Percentiles rank a stretch among this genome's conserved stretches.
Conservation (phyloP, 1,140 invertebrate species). For the Ctenoplectra terminalis region DNA sequence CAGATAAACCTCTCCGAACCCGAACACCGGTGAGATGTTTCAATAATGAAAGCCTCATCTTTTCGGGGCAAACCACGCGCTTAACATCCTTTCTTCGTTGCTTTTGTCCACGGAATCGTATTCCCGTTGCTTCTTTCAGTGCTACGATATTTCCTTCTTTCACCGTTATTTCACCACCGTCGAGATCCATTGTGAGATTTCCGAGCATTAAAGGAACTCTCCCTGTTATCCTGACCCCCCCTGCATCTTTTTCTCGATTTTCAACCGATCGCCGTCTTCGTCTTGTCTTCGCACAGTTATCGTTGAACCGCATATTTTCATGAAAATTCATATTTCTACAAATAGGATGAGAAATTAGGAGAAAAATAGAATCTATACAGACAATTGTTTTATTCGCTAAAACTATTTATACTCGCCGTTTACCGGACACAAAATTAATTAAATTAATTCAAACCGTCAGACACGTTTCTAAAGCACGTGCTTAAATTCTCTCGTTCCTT, state of each 20-base stretch:
- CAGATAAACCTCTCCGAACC: neutral
- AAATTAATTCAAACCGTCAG: neutral
- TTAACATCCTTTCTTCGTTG: slow-evolving; percentile 37
- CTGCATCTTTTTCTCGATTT: slow-evolving; percentile 24
- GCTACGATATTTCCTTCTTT: slow-evolving; percentile 25
- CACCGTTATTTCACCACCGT: slow-evolving; percentile 31
- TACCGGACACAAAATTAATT: neutral
- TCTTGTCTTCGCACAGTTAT: neutral
- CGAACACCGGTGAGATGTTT: neutral
- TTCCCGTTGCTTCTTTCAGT: slow-evolving; percentile 35
- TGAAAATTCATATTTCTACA: too few species aligned
- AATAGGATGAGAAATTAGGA: neutral
- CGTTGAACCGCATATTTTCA: neutral
- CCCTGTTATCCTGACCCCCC: neutral
- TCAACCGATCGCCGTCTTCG: slow-evolving; percentile 18
- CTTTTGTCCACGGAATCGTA: slow-evolving; percentile 22
- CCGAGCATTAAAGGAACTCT: slow-evolving; percentile 23
- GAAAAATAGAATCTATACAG: too few species aligned
- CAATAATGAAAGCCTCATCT: slow-evolving; percentile 14
- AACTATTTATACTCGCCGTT: too few species aligned
- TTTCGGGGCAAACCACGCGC: slow-evolving; percentile 4
- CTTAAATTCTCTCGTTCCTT: too few species aligned
- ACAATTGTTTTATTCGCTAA: too few species aligned
- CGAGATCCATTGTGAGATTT: slow-evolving; percentile 45
- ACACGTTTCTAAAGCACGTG: neutral